A percentile compares a stretch with the other conserved stretches of the same genome.
Conservation (phyloP, 2,888 invertebrate genomes). For the Drosophila aldrichi region DNA sequence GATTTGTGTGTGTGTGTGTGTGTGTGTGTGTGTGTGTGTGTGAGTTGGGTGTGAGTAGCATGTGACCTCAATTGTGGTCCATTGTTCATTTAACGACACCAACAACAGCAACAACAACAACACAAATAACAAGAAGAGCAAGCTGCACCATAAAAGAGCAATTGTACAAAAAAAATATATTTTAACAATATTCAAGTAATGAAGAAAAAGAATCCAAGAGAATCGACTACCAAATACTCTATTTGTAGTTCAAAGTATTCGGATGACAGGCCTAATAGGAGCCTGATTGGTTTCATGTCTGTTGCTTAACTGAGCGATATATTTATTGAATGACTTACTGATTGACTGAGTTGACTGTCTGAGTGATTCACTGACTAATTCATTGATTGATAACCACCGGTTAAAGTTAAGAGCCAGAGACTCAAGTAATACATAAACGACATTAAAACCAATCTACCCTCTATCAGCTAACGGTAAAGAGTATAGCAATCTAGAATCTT, state of each 20-base stretch:
- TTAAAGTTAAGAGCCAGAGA: too few relatives aligned
- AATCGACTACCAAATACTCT: constrained; percentile 2
- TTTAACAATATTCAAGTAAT: constrained; percentile 42
- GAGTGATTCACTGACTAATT: neutral
- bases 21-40: neutral
- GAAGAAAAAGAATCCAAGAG: neutral
- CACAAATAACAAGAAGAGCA: constrained; percentile 30
- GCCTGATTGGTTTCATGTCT: neutral
- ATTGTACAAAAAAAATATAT: constrained; percentile 49
- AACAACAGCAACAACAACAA: constrained; percentile 26
- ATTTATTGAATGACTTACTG: neutral
- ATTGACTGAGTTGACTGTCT: neutral
- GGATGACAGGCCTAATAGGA: neutral
- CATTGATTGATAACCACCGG: too few relatives aligned
- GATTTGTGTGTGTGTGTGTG: neutral
- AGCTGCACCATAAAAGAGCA: constrained; percentile 52
- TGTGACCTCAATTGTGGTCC: constrained; percentile 71
- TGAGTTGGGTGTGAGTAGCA: constrained; percentile 14
- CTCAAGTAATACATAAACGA: neutral
- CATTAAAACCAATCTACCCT: neutral
- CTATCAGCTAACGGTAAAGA: neutral
- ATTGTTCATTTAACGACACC: constrained; percentile 74
- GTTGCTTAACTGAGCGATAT: neutral
- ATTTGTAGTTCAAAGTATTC: neutral
- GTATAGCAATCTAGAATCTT: constrained; percentile 7